phyloP scores from a whole-genome alignment of 2,888 invertebrate species.

The Cantharis rufa region DNA sequence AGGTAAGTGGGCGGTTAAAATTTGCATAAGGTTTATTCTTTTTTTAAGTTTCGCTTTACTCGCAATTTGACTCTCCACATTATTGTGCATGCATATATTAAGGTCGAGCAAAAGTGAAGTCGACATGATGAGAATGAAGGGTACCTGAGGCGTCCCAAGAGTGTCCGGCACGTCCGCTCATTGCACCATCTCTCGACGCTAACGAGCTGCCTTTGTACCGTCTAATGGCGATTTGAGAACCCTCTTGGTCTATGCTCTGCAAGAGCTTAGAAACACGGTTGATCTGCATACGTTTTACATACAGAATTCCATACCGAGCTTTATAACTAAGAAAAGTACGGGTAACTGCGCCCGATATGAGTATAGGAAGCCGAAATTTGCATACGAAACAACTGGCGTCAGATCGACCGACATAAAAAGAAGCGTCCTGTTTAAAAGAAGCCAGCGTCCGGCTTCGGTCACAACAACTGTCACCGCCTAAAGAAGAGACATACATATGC shows the following conservation, averaged over 20 bases:
- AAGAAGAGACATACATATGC: slow-evolving; percentile 41
- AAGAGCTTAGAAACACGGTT: slow-evolving; percentile 22
- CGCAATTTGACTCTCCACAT: background rate
- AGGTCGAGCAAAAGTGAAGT: slow-evolving; percentile 11
- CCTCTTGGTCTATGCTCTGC: slow-evolving; percentile 33
- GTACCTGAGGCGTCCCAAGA: slow-evolving; percentile 53
- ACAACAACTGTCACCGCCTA: slow-evolving; percentile 52
- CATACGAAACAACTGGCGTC: slow-evolving; percentile 53
- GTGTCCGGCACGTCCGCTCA: slow-evolving; percentile 48
- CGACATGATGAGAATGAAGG: slow-evolving; percentile 49
- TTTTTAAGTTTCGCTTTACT: slow-evolving; percentile 33
- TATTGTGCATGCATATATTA: background rate
- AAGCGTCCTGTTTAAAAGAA: slow-evolving; percentile 41
- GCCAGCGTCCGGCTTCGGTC: slow-evolving; percentile 35
- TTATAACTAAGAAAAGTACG: slow-evolving; percentile 38
- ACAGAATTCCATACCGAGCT: slow-evolving; percentile 38
- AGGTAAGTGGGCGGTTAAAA: background rate
- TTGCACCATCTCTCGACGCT: slow-evolving; percentile 45
- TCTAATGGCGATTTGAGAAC: slow-evolving; percentile 53
- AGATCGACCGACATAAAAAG: slow-evolving; percentile 54
- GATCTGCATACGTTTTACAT: slow-evolving; percentile 44
- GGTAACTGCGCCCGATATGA: slow-evolving; percentile 35
- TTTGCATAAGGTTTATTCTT: background rate
- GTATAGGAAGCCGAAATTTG: slow-evolving; percentile 44
- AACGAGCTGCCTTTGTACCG: slow-evolving; percentile 54